phyloP scores from a whole-genome alignment of 2,888 invertebrate species.

The Eurytoma californica region DNA sequence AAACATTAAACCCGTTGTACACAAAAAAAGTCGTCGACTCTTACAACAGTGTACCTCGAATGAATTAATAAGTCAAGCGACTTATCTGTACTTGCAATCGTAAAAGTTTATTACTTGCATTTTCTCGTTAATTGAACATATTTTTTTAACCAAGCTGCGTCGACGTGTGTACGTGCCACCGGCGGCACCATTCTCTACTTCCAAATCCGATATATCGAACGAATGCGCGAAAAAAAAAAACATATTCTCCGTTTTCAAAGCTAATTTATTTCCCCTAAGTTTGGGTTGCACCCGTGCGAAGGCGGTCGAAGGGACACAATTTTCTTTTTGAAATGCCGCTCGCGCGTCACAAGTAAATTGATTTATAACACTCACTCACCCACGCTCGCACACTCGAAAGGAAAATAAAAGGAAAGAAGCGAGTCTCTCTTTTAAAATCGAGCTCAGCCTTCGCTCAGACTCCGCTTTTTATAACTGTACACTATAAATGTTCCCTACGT shows the following conservation, averaged over 20 bases:
- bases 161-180: neutral
- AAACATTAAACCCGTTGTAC: neutral
- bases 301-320: too few species aligned
- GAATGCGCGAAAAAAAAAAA: constrained; percentile 1
- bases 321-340: too few species aligned
- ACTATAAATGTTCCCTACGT: constrained; percentile 33
- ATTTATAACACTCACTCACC: too few species aligned
- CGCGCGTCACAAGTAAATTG: too few species aligned
- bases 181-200: constrained; percentile 45
- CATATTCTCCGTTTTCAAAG: neutral
- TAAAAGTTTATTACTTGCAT: neutral
- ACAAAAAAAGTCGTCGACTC: too few species aligned
- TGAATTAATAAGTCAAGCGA: neutral
- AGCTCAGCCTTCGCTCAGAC: too few species aligned
- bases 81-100: neutral
- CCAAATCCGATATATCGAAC: constrained; percentile 48
- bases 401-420: too few species aligned
- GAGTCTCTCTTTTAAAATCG: too few species aligned
- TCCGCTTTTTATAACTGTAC: constrained; percentile 37
- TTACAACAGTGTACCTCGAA: constrained; percentile 3
- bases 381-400: too few species aligned
- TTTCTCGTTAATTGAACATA: constrained; percentile 1
- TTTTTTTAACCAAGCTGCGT: constrained; percentile 3
- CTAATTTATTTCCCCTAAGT: too few species aligned
- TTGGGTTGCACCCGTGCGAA: too few species aligned